These are phyloP conservation scores for Lepidostoma basale DNA, from an alignment of 1,140 invertebrate genomes.

Conservation along the genomic window DNA sequence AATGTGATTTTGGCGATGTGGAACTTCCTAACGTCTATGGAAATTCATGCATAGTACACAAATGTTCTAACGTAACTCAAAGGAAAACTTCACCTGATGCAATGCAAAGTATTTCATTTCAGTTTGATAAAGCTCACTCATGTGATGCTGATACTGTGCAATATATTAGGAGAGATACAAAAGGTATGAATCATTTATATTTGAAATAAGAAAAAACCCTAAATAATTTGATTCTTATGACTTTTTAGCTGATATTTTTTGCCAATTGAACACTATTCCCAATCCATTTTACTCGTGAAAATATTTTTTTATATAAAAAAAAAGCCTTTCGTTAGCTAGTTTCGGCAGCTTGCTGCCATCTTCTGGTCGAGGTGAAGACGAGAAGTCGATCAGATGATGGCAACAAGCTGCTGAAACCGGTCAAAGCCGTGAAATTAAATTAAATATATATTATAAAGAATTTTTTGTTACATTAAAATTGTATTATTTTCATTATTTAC, in stretches of 20 bases:
- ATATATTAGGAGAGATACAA: constrained; percentile 52
- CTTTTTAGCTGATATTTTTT: too few species aligned
- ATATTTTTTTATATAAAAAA: too few species aligned
- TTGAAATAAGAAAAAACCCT: too few species aligned
- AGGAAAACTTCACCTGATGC: constrained; percentile 70
- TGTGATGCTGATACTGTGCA: constrained; percentile 68
- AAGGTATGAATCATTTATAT: too few species aligned
- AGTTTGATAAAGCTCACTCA: constrained; percentile 72
- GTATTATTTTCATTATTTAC: neutral
- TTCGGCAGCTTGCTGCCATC: too few species aligned
- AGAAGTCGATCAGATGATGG: too few species aligned
- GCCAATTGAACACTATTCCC: too few species aligned
- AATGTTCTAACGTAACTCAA: constrained; percentile 53
- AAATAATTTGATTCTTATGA: too few species aligned
- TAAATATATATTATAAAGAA: constrained; percentile 6
- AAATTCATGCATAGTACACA: constrained; percentile 55
- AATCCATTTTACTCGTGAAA: too few species aligned
- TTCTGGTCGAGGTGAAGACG: neutral
- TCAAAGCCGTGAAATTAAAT: too few species aligned
- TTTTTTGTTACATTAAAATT: constrained; percentile 19
- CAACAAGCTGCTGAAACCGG: too few species aligned
- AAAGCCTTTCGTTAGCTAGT: too few species aligned
- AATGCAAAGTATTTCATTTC: constrained; percentile 72
- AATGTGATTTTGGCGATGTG: constrained; percentile 68
- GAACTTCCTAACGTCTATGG: constrained; percentile 62